phyloP scores from a whole-genome alignment of 2,797 vertebrate genomes.

The Sebastiscus tertius region DNA sequence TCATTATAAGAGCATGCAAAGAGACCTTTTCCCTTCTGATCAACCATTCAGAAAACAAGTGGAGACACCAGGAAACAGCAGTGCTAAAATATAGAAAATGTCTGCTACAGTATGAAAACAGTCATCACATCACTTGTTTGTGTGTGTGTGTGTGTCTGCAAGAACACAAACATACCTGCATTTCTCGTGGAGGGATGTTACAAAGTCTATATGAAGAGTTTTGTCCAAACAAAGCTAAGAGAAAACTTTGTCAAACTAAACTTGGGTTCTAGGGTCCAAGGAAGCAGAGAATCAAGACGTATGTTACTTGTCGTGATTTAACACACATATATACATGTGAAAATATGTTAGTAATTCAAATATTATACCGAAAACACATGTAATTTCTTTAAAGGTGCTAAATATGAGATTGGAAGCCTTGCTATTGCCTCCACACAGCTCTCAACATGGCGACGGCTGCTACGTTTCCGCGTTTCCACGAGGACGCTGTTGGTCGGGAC shows the following conservation, averaged over 20 bases:
- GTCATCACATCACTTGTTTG: not conserved
- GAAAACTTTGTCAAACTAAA: not conserved
- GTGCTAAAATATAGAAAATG: constrained; percentile 6
- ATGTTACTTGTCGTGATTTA: not conserved
- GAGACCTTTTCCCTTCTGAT: not conserved
- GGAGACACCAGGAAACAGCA: constrained; percentile 4
- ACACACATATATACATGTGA: not conserved
- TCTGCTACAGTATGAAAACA: not conserved
- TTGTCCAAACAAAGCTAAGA: not conserved
- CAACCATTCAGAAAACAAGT: constrained; percentile 1
- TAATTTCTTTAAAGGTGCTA: too few species aligned
- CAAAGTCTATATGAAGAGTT: not conserved
- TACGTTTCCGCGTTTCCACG: too few species aligned
- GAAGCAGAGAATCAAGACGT: not conserved
- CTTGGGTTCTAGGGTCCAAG: not conserved
- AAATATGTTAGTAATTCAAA: not conserved
- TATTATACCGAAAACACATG: not conserved
- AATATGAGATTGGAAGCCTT: too few species aligned
- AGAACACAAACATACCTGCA: not conserved
- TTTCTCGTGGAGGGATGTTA: not conserved
- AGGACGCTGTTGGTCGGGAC: too few species aligned
- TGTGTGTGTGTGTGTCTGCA: not conserved
- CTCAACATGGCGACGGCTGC: too few species aligned
- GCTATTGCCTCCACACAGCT: too few species aligned
- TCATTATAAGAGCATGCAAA: not conserved